These are phyloP conservation scores for Carpatolechia fugitivella DNA, from an alignment of 2,888 invertebrate species.

Conservation along the genomic window DNA sequence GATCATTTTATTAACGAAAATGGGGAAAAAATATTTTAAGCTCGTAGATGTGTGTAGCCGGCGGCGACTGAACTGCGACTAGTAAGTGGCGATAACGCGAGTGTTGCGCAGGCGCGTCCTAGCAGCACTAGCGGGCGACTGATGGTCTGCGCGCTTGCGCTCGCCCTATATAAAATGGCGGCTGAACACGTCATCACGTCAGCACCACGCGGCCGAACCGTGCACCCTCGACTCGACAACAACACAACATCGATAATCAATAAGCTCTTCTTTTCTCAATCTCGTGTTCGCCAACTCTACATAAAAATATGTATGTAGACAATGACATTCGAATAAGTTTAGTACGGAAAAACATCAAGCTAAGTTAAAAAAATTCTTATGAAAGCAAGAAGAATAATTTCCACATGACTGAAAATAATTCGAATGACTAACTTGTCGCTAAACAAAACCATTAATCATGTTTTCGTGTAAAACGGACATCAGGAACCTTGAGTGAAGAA, in stretches of 20 bases:
- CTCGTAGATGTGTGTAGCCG: conserved; percentile 40
- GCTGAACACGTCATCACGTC: conserved; percentile 64
- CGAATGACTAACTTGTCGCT: not conserved
- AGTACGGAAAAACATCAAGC: conserved; percentile 3
- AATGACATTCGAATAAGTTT: conserved; percentile 10
- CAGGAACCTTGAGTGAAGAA: conserved; percentile 3
- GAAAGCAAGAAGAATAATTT: conserved; percentile 25
- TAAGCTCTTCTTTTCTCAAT: conserved; percentile 52
- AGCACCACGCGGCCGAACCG: conserved; percentile 67
- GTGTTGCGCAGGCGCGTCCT: conserved; percentile 53
- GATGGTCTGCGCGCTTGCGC: conserved; percentile 80
- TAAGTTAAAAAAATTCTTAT: not conserved
- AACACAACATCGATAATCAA: conserved; percentile 54
- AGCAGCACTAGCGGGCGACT: conserved; percentile 78
- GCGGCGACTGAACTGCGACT: conserved; percentile 47
- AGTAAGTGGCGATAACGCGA: conserved; percentile 28
- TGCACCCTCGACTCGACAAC: conserved; percentile 65
- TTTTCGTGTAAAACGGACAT: not conserved
- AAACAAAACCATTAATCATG: not conserved
- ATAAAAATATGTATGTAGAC: conserved; percentile 1
- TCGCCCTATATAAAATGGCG: conserved; percentile 74
- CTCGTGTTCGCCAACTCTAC: conserved; percentile 20
- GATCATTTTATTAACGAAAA: conserved; percentile 53
- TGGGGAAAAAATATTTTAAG: conserved; percentile 35
- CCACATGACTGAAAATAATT: not conserved